Percentiles rank a stretch among this genome's conserved stretches.
Conservation (phyloP, 2,888 invertebrate genomes). For the Synergus gifuensis region DNA sequence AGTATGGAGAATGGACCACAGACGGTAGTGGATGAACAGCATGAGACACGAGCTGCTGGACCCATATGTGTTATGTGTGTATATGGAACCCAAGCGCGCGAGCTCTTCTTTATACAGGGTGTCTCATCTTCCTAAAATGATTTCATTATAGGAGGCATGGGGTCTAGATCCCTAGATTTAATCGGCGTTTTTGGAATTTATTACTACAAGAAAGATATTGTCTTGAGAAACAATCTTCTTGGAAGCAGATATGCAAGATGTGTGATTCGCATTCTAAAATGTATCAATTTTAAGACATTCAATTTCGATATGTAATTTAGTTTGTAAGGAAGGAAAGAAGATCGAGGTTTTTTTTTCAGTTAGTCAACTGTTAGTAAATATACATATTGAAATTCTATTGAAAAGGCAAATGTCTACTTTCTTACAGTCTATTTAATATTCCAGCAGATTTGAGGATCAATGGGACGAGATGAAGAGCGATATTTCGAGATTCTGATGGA, state of each 20-base stretch:
- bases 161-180: constrained; percentile 1
- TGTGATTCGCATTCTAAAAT: background rate
- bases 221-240: background rate
- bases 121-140: constrained; percentile 42
- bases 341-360: no score
- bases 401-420: background rate
- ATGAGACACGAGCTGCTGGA: constrained; percentile 47
- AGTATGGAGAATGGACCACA: constrained; percentile 49
- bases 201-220: constrained; percentile 8
- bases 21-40: constrained; percentile 48
- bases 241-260: background rate
- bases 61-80: constrained; percentile 41
- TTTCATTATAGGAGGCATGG: constrained; percentile 1
- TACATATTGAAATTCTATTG: background rate
- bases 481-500: background rate
- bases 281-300: background rate
- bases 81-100: constrained; percentile 24
- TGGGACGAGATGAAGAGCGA: background rate
- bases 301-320: background rate
- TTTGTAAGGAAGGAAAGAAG: background rate
- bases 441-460: background rate
- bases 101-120: constrained; percentile 52
- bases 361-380: no score
- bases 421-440: background rate
- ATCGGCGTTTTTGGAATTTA: constrained; percentile 19